Percentiles rank a stretch among this genome's conserved stretches.
These are phyloP conservation scores for Gymnocypris eckloni DNA, from an alignment of 2,797 vertebrate species.

Conservation along the genomic window DNA sequence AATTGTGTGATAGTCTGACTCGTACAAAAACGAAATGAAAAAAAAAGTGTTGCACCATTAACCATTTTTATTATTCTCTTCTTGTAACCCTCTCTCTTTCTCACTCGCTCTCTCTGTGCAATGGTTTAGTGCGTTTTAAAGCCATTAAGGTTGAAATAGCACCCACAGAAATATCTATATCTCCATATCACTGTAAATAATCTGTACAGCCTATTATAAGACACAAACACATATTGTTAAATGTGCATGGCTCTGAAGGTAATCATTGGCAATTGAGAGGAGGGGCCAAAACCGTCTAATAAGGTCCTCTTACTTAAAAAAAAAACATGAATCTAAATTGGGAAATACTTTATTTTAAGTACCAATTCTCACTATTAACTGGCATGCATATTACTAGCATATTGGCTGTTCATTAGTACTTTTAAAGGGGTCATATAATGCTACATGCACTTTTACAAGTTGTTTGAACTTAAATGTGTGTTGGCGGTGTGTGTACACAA, in stretches of 20 bases:
- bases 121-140: slow-evolving; percentile 46
- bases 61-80: background rate
- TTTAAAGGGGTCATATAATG: too few relatives aligned
- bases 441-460: too few relatives aligned
- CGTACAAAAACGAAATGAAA: slow-evolving; percentile 42
- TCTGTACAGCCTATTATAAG: slow-evolving; percentile 48
- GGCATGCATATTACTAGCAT: too few relatives aligned
- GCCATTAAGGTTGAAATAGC: slow-evolving; percentile 7
- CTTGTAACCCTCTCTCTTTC: slow-evolving; percentile 57
- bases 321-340: too few relatives aligned
- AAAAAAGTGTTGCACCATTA: background rate
- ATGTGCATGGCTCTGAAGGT: slow-evolving; percentile 23
- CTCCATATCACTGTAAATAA: slow-evolving; percentile 30
- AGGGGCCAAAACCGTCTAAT: slow-evolving; percentile 54
- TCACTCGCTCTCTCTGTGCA: slow-evolving; percentile 65
- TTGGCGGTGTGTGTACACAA: too few relatives aligned
- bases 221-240: slow-evolving; percentile 13
- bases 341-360: too few relatives aligned
- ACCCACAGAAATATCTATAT: background rate
- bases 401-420: too few relatives aligned
- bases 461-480: too few relatives aligned
- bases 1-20: slow-evolving; percentile 63
- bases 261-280: slow-evolving; percentile 15
- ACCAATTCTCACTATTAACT: too few relatives aligned
- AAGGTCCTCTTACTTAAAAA: too few relatives aligned